A percentile compares a stretch with the other conserved stretches of the same genome.
Evolutionary conservation across 2,113 vertebrate species (phyloP).

Genomic region (Phyllostomus discolor): DNA sequence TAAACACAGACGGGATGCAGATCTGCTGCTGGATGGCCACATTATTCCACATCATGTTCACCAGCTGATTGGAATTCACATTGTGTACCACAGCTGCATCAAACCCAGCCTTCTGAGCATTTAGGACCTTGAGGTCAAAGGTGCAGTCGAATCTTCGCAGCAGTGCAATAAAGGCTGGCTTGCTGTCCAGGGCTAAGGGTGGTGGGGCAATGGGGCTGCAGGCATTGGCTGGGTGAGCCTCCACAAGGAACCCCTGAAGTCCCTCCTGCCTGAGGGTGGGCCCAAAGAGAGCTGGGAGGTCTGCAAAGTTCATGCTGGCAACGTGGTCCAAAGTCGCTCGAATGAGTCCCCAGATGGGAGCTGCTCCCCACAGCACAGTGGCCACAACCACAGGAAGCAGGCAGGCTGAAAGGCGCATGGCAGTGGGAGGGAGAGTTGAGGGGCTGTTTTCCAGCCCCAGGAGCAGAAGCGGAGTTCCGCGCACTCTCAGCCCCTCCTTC

Average conservation of each 20-base stretch:
- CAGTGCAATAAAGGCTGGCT: constrained; percentile 83
- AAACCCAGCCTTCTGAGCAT: constrained; percentile 88
- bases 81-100: constrained; percentile 87
- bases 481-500: background rate
- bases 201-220: constrained; percentile 83
- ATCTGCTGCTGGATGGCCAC: constrained; percentile 84
- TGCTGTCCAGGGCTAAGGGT: constrained; percentile 76
- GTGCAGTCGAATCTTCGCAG: constrained; percentile 87
- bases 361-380: constrained; percentile 52
- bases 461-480: background rate
- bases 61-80: constrained; percentile 83
- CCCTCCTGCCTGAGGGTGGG: constrained; percentile 81
- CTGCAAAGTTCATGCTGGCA: constrained; percentile 83
- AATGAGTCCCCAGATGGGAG: constrained; percentile 45
- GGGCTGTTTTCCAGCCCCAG: background rate
- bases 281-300: constrained; percentile 88
- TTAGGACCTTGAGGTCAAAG: constrained; percentile 89
- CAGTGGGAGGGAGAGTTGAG: background rate
- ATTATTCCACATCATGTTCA: constrained; percentile 88
- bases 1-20: constrained; percentile 88
- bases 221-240: constrained; percentile 84
- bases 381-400: constrained; percentile 25
- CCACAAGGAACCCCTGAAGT: constrained; percentile 84
- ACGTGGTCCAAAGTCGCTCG: constrained; percentile 78
- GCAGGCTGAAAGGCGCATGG: constrained; percentile 36